Evolutionary conservation across 2,888 invertebrate species (phyloP).

Genomic region (Aporophyla lueneburgensis): DNA sequence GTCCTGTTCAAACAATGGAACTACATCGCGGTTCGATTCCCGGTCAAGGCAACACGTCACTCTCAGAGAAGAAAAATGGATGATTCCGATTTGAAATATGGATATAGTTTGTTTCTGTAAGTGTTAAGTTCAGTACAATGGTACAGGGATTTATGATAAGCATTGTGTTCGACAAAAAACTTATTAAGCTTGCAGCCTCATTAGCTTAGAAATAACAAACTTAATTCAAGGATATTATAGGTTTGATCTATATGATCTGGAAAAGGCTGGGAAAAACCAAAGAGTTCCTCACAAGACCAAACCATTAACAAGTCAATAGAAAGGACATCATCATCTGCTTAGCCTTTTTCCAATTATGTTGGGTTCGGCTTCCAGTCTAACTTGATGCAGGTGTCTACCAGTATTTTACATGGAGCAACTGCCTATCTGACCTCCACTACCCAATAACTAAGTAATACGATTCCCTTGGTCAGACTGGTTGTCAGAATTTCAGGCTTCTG

Average conservation of each 20-base stretch:
- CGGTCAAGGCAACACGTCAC: constrained; percentile 69
- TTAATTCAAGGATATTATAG: neutral
- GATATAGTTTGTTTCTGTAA: constrained; percentile 46
- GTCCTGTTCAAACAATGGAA: constrained; percentile 66
- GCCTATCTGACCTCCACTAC: too few relatives aligned
- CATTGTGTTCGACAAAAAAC: constrained; percentile 33
- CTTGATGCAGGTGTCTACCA: too few relatives aligned
- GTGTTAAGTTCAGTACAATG: constrained; percentile 44
- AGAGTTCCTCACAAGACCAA: too few relatives aligned
- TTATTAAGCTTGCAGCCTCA: constrained; percentile 22
- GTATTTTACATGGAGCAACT: too few relatives aligned
- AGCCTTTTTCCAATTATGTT: too few relatives aligned
- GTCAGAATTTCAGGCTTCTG: too few relatives aligned
- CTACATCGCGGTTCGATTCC: constrained; percentile 63
- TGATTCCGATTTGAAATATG: constrained; percentile 61
- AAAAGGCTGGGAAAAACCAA: neutral
- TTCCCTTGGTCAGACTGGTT: too few relatives aligned
- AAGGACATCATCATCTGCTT: too few relatives aligned
- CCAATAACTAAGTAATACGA: too few relatives aligned
- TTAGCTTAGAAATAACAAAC: constrained; percentile 7
- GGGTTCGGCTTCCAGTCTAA: too few relatives aligned
- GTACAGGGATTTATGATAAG: constrained; percentile 46
- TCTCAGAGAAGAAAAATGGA: constrained; percentile 63
- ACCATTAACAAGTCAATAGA: too few relatives aligned
- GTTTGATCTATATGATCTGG: neutral